phyloP scores from a whole-genome alignment of 2,888 invertebrate species.

The Hypercompe scribonia region DNA sequence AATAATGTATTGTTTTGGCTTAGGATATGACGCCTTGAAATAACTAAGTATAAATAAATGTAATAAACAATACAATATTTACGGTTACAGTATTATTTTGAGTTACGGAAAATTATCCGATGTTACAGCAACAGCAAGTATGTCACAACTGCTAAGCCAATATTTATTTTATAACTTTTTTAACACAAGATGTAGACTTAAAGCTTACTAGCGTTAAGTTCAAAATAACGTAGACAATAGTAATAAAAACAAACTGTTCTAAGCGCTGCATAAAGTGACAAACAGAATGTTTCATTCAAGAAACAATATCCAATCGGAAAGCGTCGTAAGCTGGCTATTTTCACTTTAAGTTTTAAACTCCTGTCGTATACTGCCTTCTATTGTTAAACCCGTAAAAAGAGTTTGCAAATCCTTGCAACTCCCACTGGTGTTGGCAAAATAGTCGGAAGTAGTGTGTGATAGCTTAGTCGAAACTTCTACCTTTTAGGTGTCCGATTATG shows the following conservation, averaged over 20 bases:
- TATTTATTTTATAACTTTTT: not conserved
- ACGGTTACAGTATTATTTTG: not conserved
- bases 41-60: not conserved
- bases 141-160: no score
- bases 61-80: not conserved
- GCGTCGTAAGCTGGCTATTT: constrained; percentile 52
- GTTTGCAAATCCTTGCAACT: constrained; percentile 75
- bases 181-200: not conserved
- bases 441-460: constrained; percentile 75
- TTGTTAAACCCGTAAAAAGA: constrained; percentile 74
- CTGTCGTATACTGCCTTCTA: constrained; percentile 55
- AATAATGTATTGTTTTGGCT: no score
- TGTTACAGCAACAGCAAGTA: not conserved
- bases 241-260: constrained; percentile 22
- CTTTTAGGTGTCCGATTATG: constrained; percentile 57
- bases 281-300: constrained; percentile 37
- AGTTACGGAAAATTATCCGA: no score
- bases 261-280: constrained; percentile 38
- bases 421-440: constrained; percentile 71
- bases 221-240: constrained; percentile 12
- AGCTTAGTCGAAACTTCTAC: constrained; percentile 76
- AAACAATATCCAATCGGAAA: constrained; percentile 44
- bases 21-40: no score
- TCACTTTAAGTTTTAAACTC: constrained; percentile 58
- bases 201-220: not conserved